Evolutionary conservation across 1,140 invertebrate genomes (phyloP).

Genomic region (Drepana arcuata): DNA sequence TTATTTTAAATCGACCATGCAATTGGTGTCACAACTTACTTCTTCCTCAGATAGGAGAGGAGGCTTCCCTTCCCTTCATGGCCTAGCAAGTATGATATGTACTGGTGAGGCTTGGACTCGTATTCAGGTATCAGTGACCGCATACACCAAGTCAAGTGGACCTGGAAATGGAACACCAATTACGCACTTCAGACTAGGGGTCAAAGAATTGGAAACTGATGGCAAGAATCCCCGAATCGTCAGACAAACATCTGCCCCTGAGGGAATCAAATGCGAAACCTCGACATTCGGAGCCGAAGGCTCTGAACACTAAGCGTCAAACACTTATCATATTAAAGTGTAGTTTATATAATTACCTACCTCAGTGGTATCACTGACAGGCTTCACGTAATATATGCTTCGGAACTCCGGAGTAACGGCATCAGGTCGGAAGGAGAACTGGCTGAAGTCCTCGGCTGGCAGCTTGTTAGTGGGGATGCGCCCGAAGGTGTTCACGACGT

Average conservation of each 20-base stretch:
- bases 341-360: too few relatives aligned
- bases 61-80: constrained; percentile 92
- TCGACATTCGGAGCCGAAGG: too few relatives aligned
- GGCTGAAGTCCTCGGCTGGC: constrained; percentile 73
- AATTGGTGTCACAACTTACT: constrained; percentile 63
- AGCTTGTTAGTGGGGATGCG: constrained; percentile 77
- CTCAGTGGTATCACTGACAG: constrained; percentile 81
- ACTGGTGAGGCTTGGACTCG: constrained; percentile 83
- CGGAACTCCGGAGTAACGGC: constrained; percentile 74
- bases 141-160: constrained; percentile 86
- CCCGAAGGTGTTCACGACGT: constrained; percentile 64
- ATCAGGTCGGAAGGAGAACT: constrained; percentile 43
- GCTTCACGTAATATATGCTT: constrained; percentile 84
- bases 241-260: too few relatives aligned
- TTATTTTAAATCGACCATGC: too few relatives aligned
- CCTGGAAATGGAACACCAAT: constrained; percentile 64
- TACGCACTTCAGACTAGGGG: too few relatives aligned
- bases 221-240: too few relatives aligned
- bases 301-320: too few relatives aligned
- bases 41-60: constrained; percentile 85
- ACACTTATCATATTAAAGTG: too few relatives aligned
- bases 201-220: too few relatives aligned
- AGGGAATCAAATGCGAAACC: too few relatives aligned
- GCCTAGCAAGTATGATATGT: constrained; percentile 87
- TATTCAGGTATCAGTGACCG: constrained; percentile 83